Base-by-base conservation (phyloP, 2,797 vertebrate species). In the Gymnoscopelus braueri region DNA sequence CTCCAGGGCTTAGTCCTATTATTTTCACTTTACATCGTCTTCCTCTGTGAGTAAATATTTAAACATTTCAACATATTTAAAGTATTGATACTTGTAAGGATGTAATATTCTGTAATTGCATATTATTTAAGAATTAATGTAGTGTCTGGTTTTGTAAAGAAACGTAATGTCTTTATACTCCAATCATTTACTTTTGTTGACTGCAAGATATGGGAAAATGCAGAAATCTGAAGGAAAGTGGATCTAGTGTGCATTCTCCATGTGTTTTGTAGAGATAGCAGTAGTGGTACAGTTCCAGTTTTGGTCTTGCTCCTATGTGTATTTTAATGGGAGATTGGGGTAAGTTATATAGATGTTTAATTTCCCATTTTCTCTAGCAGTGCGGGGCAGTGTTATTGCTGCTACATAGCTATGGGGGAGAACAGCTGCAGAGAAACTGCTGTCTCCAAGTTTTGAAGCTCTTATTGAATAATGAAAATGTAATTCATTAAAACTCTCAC, bases 21-120 rank as follows among this genome's bases (percentile, higher is more conserved):
- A 87, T 81, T 56, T 56, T 56, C 24, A n/a, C 80, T 78, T 72
- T 44, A 72, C 75, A 66, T 54, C 8, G 24, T 71, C 32, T 9
- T 19, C 44, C 19, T 26, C 39, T 65, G 58, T 84, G 84, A 82
- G 87, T 90, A 90, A 63, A 89, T 92, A 90, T 78, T 80, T 62
- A 67, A 75, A 71, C 29, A 32, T 71, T 55, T 60, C 74, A 68
- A 71, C 75, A 71, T 89, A 90, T 91, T 90, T 90, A 90, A 90
- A 83, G 60, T 15, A 14, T 13, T 72, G 60, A 68, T 24, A 55
- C 65, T 69, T 65, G 39, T 73, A 3, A 76, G 59, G 51, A 64
- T 23, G 4, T 48, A 82, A 63, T 77, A 69, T 23, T 63, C 6
- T 69, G 67, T 63, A 23, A 29, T 70, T 84, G 78, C 87, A 83